Conservation (phyloP, 2,888 invertebrate genomes). For the Lasioglossum marginatum region DNA sequence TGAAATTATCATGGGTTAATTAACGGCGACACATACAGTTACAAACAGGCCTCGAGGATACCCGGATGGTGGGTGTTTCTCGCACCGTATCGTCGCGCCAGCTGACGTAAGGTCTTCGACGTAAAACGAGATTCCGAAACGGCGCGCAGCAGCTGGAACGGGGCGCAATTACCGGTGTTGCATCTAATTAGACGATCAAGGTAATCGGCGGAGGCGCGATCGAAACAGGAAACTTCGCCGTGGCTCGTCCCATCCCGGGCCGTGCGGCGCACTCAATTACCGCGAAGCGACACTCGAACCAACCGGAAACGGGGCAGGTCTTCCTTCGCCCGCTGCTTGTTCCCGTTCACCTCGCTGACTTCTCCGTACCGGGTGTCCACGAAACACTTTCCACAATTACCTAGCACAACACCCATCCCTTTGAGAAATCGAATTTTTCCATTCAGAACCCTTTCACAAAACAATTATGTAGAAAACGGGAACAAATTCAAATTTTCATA, state of each 20-base stretch:
- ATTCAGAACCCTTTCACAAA: not conserved
- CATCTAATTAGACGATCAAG: conserved; percentile 65
- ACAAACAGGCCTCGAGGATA: conserved; percentile 26
- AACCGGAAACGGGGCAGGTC: not conserved
- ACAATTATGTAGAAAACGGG: not conserved
- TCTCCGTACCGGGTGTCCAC: not conserved
- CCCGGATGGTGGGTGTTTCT: not conserved
- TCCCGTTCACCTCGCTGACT: not conserved
- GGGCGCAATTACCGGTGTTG: conserved; percentile 49
- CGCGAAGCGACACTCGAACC: conserved; percentile 25
- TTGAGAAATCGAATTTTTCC: not conserved
- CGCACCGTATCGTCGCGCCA: conserved; percentile 9
- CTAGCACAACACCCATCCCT: not conserved
- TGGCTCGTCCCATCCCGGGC: conserved; percentile 5
- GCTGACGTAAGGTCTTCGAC: conserved; percentile 1
- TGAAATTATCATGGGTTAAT: conserved; percentile 20
- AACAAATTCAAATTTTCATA: not conserved
- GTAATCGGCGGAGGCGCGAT: conserved; percentile 55
- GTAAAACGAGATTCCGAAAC: conserved; percentile 43
- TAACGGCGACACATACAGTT: not conserved
- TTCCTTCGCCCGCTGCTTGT: not conserved
- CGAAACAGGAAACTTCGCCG: conserved; percentile 57
- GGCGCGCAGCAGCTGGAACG: conserved; percentile 38
- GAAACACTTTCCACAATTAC: not conserved
- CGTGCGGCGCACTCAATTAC: conserved; percentile 36